Evolutionary conservation across 2,113 vertebrate genomes (phyloP).

Genomic region (Eublepharis macularius): DNA sequence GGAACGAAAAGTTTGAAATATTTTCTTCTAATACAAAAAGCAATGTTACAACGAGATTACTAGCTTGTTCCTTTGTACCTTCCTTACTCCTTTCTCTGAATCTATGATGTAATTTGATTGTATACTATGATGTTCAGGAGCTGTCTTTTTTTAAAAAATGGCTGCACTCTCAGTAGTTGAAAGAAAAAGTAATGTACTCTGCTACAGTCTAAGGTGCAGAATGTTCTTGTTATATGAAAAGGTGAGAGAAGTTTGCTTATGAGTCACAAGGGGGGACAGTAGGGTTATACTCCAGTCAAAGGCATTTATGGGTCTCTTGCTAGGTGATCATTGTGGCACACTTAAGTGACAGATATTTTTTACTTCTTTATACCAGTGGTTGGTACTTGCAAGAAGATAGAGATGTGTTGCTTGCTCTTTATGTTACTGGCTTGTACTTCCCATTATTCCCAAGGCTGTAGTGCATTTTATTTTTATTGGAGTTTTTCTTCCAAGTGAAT

Average conservation of each 20-base stretch:
- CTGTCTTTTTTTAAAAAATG: background rate
- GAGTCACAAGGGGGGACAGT: background rate
- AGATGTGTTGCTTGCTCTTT: background rate
- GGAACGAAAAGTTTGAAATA: background rate
- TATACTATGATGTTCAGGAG: slow-evolving; percentile 1
- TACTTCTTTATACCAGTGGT: background rate
- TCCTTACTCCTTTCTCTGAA: background rate
- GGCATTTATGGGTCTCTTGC: background rate
- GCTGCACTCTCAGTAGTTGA: background rate
- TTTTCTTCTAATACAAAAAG: background rate
- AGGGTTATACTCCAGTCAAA: background rate
- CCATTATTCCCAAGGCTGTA: background rate
- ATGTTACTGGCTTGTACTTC: background rate
- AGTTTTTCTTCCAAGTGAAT: slow-evolving; percentile 1
- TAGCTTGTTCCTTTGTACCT: background rate
- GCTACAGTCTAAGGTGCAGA: background rate
- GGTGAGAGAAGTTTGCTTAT: background rate
- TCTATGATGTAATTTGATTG: background rate
- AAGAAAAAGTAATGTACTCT: background rate
- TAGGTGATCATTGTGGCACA: background rate
- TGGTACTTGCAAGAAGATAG: background rate
- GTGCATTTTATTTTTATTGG: slow-evolving; percentile 35
- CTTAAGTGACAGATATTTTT: background rate
- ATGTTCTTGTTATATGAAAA: background rate
- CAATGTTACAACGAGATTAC: background rate